Base-by-base conservation (phyloP, 2,888 invertebrate genomes). In the Molanna angustata region DNA sequence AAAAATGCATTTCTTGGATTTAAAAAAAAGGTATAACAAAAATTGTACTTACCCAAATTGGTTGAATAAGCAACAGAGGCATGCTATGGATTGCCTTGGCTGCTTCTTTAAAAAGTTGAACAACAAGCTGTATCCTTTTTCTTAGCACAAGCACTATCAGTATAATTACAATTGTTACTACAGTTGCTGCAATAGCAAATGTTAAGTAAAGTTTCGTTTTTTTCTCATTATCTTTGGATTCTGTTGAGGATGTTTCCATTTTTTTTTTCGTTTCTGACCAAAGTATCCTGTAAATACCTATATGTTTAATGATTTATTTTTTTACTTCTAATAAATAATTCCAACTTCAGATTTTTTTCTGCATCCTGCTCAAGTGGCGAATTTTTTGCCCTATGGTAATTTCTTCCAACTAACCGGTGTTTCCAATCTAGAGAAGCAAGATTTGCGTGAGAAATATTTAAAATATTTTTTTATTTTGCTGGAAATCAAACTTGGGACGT, bases 61-160 rank as follows among this genome's bases (percentile, higher is more conserved):
- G 85, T 65, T 83, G 78, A 11, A 84, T 63, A 4, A 85, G 66
- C 11, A 86, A 61, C 1, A 75, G 62, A 0, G 85, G 85, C 80
- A 85, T 84, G 9, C 75, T 69, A 20, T 73, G 68, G 19, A 85
- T 67, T 0, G 84, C 84, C 67, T 83, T 84, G 45, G 84, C 84
- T 18, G 85, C 80, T 69, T 86, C 85, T 60, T 74, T 74, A 63
- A 85, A 85, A 19, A 86, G 68, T 58, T 80, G 78, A 18, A 83
- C 76, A 0, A 84, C 84, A 49, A 85, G 68, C 54, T 74, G 69
- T 46, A 85, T 81, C 51, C 83, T 71, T 61, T 81, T 83, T 54
- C 84, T 69, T 76, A 85, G 76, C 1, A 80, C 79, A 21, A 83
- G 62, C 20, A 85, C 71, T 1, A 84, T 67, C 14, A 83, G 64